Percentiles rank a stretch among this genome's conserved stretches.
Conservation (phyloP, 2,113 vertebrate genomes). For the Bos indicus region DNA sequence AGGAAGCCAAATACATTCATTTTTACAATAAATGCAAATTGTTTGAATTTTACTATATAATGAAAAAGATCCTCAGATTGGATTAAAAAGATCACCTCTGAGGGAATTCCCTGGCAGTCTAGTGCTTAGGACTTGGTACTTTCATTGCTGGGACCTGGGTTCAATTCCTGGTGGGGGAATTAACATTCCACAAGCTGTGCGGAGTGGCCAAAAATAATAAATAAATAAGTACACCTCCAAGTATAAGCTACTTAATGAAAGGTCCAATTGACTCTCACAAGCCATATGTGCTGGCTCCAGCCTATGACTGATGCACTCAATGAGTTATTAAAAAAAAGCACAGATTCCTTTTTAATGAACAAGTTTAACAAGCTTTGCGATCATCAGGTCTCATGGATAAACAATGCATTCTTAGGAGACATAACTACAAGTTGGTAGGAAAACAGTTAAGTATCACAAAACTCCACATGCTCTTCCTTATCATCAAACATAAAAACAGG, state of each 20-base stretch:
- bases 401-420: background rate
- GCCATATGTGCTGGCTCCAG: background rate
- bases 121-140: background rate
- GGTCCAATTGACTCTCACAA: background rate
- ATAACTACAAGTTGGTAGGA: background rate
- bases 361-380: background rate
- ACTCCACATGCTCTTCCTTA: background rate
- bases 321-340: background rate
- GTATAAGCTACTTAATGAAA: background rate
- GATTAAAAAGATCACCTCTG: background rate
- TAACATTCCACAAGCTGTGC: background rate
- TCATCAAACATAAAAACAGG: background rate
- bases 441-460: background rate
- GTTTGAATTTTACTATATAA: background rate
- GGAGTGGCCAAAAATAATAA: background rate
- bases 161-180: background rate
- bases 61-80: background rate
- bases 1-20: background rate
- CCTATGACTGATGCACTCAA: background rate
- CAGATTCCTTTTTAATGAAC: background rate
- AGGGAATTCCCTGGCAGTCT: background rate
- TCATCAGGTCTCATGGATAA: background rate
- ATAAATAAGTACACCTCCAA: background rate
- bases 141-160: background rate
- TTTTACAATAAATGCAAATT: background rate